Conservation (phyloP, 2,797 vertebrate species). For the Hoplostethus atlanticus region DNA sequence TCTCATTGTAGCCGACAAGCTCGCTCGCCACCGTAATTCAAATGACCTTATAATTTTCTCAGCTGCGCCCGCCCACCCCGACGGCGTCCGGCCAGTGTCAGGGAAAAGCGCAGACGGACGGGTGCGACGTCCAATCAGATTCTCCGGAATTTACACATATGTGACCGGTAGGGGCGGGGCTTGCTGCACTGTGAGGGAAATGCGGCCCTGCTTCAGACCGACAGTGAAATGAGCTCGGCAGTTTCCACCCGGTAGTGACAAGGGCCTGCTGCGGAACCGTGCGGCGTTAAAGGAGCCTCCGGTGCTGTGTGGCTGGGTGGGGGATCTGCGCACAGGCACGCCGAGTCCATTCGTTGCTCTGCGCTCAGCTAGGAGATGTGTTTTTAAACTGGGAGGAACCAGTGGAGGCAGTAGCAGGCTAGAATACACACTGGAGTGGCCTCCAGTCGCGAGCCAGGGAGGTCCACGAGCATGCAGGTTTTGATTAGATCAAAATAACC, state of each 20-base stretch:
- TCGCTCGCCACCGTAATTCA: conserved; percentile 79
- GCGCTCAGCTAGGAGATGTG: background rate
- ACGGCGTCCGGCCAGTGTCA: conserved; percentile 63
- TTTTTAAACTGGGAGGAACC: background rate
- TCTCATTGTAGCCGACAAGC: conserved; percentile 66
- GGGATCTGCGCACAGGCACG: conserved; percentile 37
- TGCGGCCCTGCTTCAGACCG: conserved; percentile 58
- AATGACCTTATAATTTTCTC: conserved; percentile 90
- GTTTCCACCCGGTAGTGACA: conserved; percentile 52
- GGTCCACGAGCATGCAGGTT: background rate
- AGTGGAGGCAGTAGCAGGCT: background rate
- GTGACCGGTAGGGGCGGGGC: conserved; percentile 66
- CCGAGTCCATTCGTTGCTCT: conserved; percentile 28
- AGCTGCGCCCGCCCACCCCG: conserved; percentile 76
- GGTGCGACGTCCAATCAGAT: conserved; percentile 59
- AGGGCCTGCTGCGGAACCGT: conserved; percentile 45
- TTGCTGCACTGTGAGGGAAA: conserved; percentile 70
- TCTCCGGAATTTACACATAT: background rate
- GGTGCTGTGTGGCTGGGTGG: background rate
- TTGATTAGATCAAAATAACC: background rate
- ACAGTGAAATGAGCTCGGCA: conserved; percentile 11
- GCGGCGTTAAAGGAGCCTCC: conserved; percentile 31
- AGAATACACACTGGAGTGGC: background rate
- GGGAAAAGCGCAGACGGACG: conserved; percentile 62
- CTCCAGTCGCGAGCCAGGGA: too few species aligned